Percentiles rank a stretch among this genome's conserved stretches.
These are phyloP conservation scores for Paelopatides confundens DNA, from an alignment of 53 echinoderm and acorn worm species.

Conservation along the genomic window DNA sequence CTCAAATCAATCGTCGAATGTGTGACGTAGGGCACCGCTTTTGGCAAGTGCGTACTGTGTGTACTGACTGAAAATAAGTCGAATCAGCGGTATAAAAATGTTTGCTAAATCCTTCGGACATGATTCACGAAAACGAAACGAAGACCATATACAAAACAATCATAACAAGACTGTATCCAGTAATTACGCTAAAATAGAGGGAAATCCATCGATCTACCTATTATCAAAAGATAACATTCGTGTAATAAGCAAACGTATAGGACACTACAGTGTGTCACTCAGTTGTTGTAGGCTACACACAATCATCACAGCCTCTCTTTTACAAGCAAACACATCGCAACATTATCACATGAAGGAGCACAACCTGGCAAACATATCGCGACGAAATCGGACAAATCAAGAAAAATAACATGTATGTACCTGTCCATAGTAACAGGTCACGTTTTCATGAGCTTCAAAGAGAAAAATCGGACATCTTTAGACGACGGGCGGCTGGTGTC, in stretches of 20 bases:
- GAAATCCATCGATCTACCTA: background rate
- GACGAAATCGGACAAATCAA: background rate
- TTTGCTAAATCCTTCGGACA: background rate
- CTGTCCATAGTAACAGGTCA: constrained; percentile 47
- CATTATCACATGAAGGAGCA: background rate
- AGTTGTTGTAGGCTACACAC: background rate
- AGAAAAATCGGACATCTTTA: constrained; percentile 23
- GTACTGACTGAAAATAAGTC: no score
- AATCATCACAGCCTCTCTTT: background rate
- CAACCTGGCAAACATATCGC: background rate
- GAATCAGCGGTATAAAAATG: background rate
- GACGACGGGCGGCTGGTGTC: constrained; percentile 33
- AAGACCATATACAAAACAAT: background rate
- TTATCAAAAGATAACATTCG: background rate
- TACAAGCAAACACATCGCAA: background rate
- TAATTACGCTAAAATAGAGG: background rate
- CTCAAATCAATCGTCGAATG: background rate
- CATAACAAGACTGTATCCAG: background rate
- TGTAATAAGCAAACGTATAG: no score
- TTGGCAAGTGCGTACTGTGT: no score
- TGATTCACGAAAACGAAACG: background rate
- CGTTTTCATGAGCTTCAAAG: constrained; percentile 21
- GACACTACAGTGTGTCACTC: background rate
- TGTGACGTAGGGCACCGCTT: no score
- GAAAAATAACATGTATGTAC: constrained; percentile 6